Evolutionary conservation across 2,888 invertebrate genomes (phyloP).

Genomic region (Monopis laevigella): DNA sequence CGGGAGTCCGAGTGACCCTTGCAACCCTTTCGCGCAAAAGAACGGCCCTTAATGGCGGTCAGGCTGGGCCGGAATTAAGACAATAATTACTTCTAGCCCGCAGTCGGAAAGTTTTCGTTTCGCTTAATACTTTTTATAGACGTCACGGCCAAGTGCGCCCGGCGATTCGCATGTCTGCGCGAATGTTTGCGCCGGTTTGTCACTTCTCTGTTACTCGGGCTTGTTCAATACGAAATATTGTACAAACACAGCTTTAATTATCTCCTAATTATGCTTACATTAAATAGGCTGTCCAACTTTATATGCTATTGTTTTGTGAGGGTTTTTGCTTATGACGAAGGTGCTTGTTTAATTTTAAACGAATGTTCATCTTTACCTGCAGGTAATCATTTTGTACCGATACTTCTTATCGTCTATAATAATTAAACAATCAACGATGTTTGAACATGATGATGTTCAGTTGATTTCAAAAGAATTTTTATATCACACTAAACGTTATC

Average conservation of each 20-base stretch:
- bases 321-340: no score
- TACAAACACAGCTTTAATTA: no score
- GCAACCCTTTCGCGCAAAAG: slow-evolving; percentile 48
- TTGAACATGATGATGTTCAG: slow-evolving; percentile 9
- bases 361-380: no score
- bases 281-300: no score
- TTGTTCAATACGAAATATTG: no score
- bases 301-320: no score
- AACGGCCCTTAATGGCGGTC: slow-evolving; percentile 48
- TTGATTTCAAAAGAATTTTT: slow-evolving; percentile 13
- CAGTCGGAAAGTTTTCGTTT: slow-evolving; percentile 41
- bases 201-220: no score
- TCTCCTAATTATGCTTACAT: no score
- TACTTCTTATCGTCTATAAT: slow-evolving; percentile 10
- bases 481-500: slow-evolving; percentile 12
- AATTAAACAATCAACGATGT: slow-evolving; percentile 10
- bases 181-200: slow-evolving; percentile 1
- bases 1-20: slow-evolving; percentile 32
- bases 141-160: slow-evolving; percentile 15
- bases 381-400: no score
- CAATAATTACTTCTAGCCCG: slow-evolving; percentile 52
- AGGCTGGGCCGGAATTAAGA: slow-evolving; percentile 56
- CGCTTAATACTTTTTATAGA: slow-evolving; percentile 56
- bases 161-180: slow-evolving; percentile 5
- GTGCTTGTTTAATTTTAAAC: no score